These are phyloP conservation scores for Rhagologus leucostigma DNA, from an alignment of 2,113 vertebrate genomes.

Conservation along the genomic window DNA sequence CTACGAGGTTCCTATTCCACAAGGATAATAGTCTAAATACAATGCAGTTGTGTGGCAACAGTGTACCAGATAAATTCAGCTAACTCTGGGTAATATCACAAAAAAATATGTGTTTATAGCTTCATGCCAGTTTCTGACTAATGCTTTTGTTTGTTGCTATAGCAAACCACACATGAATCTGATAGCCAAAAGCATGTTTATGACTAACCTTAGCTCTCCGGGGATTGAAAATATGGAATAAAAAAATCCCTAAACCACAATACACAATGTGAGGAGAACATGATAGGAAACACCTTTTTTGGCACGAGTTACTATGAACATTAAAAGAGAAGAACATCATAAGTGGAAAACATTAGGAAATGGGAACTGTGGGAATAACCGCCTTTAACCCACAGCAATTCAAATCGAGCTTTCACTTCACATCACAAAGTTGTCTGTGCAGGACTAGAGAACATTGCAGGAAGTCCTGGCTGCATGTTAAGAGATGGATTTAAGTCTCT, in stretches of 20 bases:
- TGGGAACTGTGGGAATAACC: slow-evolving; percentile 7
- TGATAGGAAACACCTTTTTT: slow-evolving; percentile 64
- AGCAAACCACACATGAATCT: slow-evolving; percentile 61
- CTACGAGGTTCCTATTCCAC: background rate
- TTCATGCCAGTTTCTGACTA: slow-evolving; percentile 68
- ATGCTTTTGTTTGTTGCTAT: slow-evolving; percentile 74
- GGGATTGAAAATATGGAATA: slow-evolving; percentile 42
- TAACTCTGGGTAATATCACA: slow-evolving; percentile 65
- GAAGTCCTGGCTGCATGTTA: background rate
- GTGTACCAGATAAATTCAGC: slow-evolving; percentile 52
- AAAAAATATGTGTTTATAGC: slow-evolving; percentile 63
- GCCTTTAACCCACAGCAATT: background rate
- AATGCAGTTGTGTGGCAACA: slow-evolving; percentile 45
- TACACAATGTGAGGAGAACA: slow-evolving; percentile 42
- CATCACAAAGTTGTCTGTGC: background rate
- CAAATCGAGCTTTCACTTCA: background rate
- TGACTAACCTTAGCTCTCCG: slow-evolving; percentile 58
- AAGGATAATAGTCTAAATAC: background rate
- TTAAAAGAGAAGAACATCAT: slow-evolving; percentile 29
- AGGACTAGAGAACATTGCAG: background rate
- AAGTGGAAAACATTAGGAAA: slow-evolving; percentile 56
- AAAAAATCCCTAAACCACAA: background rate
- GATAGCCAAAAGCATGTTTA: slow-evolving; percentile 57
- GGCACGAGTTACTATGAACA: background rate
- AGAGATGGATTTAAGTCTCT: background rate